Evolutionary conservation across 1,140 invertebrate genomes (phyloP), one percentile per base, ranked within the genome.

Genomic region (Drosophila albomicans): DNA sequence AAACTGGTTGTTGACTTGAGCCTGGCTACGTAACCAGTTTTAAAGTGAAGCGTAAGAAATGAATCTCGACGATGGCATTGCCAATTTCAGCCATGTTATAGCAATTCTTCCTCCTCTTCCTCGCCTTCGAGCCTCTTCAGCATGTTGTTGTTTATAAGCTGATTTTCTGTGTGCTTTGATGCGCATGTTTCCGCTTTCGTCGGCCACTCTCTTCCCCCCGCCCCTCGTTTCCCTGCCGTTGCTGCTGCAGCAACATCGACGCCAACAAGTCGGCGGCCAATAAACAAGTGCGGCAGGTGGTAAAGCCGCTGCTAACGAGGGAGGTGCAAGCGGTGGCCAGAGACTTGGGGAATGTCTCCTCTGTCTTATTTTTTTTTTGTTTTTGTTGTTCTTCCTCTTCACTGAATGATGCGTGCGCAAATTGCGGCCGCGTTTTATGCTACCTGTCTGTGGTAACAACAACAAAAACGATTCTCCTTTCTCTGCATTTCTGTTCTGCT

Each of bases 221-320:
- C 16, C 16, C 16, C 0, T 16, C 16, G 16, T 16, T 16, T 16
- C 16, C 16, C 16, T 16, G 16, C 16, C 1, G 16, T 16, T 20
- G 3, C 15, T 32, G 20, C 54, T 35, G 35, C 62, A 25, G 3
- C 20, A 25, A 25, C 30, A 62, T 57, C 41, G 71, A 61, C 71
- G 71, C 64, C 71, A 74, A 61, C 71, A 68, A 74, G 71, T 68
- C 71, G 71, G 38, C 57, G 64, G 57, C 20, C 65, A 68, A 68
- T 74, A 74, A 74, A 74, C 71, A 68, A 68, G 64, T 68, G 71
- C 71, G 71, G 71, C 71, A 74, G 71, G 71, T 74, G 71, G 71
- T 74, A 74, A 68, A 54, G 30, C 43, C 20, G 41, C 58, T 32
- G 59, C 43, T 30, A 30, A 32, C 30, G 16, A 32, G 45, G 32